These are phyloP conservation scores for Drosophila maculinotata DNA, from an alignment of 2,888 invertebrate genomes.

Conservation along the genomic window DNA sequence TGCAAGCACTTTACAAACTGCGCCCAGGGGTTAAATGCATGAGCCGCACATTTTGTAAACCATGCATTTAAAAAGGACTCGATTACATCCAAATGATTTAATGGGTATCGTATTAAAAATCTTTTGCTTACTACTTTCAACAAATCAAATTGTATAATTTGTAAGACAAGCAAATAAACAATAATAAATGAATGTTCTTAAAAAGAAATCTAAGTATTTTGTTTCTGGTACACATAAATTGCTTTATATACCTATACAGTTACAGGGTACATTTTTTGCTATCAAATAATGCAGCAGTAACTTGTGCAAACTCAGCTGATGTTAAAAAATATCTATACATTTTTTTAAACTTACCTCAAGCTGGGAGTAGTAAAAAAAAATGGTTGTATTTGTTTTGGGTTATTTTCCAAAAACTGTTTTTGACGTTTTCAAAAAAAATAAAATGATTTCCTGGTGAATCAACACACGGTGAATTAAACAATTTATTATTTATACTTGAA, in stretches of 20 bases:
- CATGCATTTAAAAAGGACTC: background rate
- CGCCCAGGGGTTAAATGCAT: slow-evolving; percentile 11
- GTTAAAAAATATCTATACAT: background rate
- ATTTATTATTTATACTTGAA: slow-evolving; percentile 42
- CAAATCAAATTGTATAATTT: background rate
- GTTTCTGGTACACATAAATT: no score
- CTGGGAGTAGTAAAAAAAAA: slow-evolving; percentile 12
- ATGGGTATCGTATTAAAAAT: background rate
- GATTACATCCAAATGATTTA: background rate
- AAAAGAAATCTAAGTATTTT: no score
- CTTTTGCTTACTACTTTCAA: no score
- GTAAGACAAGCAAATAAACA: background rate
- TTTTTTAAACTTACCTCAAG: slow-evolving; percentile 26
- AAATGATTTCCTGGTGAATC: slow-evolving; percentile 43
- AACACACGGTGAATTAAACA: slow-evolving; percentile 31
- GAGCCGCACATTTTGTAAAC: background rate
- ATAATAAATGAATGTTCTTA: background rate
- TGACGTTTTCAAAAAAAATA: slow-evolving; percentile 16
- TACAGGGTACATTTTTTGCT: background rate
- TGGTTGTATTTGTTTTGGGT: slow-evolving; percentile 1
- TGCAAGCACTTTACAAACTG: slow-evolving; percentile 27
- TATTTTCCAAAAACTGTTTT: slow-evolving; percentile 19
- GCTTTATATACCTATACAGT: no score
- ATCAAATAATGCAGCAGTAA: background rate
- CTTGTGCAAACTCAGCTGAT: background rate